Conservation (phyloP, 2,113 vertebrate genomes). For the Anas platyrhynchos region DNA sequence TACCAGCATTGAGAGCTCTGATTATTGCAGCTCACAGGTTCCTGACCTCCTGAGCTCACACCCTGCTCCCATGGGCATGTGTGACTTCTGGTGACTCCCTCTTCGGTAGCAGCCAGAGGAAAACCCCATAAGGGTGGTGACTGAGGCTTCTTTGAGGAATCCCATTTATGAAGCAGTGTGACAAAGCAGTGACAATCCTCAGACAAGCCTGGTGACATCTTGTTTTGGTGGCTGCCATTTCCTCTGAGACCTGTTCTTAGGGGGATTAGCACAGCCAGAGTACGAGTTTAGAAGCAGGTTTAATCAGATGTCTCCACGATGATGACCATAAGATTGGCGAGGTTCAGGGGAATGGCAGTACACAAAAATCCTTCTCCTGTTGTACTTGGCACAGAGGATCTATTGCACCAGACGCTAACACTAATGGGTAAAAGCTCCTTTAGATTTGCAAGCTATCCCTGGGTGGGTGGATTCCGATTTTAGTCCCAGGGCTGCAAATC, state of each 20-base stretch:
- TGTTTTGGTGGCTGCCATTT: background rate
- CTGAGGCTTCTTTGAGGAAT: background rate
- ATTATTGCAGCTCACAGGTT: background rate
- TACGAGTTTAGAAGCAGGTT: background rate
- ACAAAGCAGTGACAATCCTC: background rate
- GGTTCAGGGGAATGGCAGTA: background rate
- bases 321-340: background rate
- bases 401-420: background rate
- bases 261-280: background rate
- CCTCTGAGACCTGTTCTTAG: background rate
- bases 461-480: background rate
- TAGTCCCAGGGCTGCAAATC: background rate
- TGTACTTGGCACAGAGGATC: background rate
- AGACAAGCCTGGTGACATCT: too few relatives aligned
- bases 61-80: background rate
- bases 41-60: background rate
- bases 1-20: background rate
- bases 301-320: background rate
- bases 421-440: background rate
- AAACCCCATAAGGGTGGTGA: accelerated
- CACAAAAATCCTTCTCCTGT: background rate
- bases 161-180: background rate
- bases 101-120: background rate
- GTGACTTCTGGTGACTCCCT: background rate
- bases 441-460: background rate